Conservation (phyloP, 2,888 invertebrate genomes). For the Mythimna impura region DNA sequence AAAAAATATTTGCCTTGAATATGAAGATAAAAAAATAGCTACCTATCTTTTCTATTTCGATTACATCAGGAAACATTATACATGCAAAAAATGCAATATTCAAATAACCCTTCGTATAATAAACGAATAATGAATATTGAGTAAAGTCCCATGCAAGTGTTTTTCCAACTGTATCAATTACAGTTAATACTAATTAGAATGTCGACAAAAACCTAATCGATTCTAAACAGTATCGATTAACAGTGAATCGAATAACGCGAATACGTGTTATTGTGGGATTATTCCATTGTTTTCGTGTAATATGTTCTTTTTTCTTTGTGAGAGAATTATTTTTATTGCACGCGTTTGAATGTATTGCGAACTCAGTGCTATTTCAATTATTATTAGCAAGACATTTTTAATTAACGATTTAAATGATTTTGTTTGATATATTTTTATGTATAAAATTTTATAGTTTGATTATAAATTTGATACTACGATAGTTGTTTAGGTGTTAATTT, state of each 20-base stretch:
- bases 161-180: constrained; percentile 54
- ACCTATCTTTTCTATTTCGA: not conserved
- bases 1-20: not conserved
- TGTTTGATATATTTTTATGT: not conserved
- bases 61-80: constrained; percentile 21
- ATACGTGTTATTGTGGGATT: constrained; percentile 61
- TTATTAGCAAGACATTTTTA: constrained; percentile 7
- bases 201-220: constrained; percentile 62
- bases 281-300: constrained; percentile 59
- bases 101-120: constrained; percentile 38
- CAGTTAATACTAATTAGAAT: constrained; percentile 63
- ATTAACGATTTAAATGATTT: not conserved
- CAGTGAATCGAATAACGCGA: constrained; percentile 61
- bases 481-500: constrained; percentile 16
- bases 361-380: constrained; percentile 18
- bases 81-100: constrained; percentile 53
- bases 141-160: constrained; percentile 44
- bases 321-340: constrained; percentile 52
- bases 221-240: constrained; percentile 70
- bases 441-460: not conserved
- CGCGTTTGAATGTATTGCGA: constrained; percentile 25
- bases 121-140: constrained; percentile 55
- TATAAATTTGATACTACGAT: not conserved
- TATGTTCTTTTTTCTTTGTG: constrained; percentile 49
- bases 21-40: constrained; percentile 11